Evolutionary conservation across 2,888 invertebrate species (phyloP), one percentile per base, ranked within the genome.

Genomic region (Drosophila nigricruria): DNA sequence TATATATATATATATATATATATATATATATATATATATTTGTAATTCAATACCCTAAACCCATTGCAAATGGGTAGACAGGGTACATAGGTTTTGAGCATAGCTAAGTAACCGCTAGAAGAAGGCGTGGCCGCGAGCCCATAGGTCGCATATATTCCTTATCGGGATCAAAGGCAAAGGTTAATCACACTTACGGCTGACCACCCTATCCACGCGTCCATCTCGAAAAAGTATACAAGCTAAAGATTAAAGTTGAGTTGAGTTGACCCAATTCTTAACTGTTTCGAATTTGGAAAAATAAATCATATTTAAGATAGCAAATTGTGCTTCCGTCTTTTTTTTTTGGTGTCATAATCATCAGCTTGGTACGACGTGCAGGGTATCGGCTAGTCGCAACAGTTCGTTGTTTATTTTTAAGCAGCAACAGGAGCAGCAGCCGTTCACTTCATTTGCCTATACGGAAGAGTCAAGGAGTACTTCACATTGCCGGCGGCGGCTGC

Each of bases 361-460:
- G 12, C 2, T 14, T n/a, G 5, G 23, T 20, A 3, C 12, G 10
- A 1, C 3, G 30, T 30, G 1, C 30, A 49, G 49, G n/a, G 49
- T 30, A 49, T 12, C 14, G 18, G 6, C 30, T 18, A 49, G 49
- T 30, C 49, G 14, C 6, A 14, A 8, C 6, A 6, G 2, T 1
- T 1, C 64, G 66, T 72, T 65, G 71, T 81, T 84, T 69, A 70
- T 84, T 81, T 72, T 84, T 66, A 50, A 74, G 74, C 84, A 61
- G 75, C 76, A 64, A 52, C 65, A 50, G 60, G 45, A 67, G 47
- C 62, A 52, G 54, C 62, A 71, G 61, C 70, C 85, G 82, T 87
- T 81, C 85, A 89, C 89, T 85, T 85, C 89, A 85, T 85, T 89
- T 85, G 89, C 88, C 79, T 89, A 87, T 67, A 73, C 78, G 88